Base-by-base conservation (phyloP, 2,797 vertebrate species). In the Peromyscus attwateri region DNA sequence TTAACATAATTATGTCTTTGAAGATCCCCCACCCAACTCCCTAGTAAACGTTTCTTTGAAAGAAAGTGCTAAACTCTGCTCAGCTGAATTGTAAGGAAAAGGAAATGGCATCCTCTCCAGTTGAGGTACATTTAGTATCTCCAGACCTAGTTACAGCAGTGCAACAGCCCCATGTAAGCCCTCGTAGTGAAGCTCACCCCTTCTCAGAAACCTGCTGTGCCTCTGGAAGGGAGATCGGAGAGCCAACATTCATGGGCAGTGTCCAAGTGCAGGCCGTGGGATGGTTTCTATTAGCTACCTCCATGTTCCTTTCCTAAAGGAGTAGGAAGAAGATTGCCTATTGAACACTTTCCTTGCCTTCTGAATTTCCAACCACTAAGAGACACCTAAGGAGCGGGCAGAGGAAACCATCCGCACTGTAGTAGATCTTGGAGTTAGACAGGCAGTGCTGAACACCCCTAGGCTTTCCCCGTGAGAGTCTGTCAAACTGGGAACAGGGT, bases 61-160 rank as follows among this genome's bases (percentile, higher is more conserved):
- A 64, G 27, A 92, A 91, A 49, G 8, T 6, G 21, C 57, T 92
- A 84, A 76, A 34, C 52, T 92, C 62, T 92, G 40, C 75, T 92
- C 46, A 76, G 40, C 12, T 90, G 9, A 91, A 60, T 93, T 64
- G 62, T 92, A 95, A 80, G 27, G 29, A 62, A 91, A 90, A 93
- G 52, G 31, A 80, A 76, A 66, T 29, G n/a, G 55, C 3, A 17
- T 52, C 19, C 77, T 34, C 81, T 79, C 34, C 10, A 23, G 40
- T 52, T 75, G 60, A 21, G 81, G n/a, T 76, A 92, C 82, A 27
- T 77, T 83, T 71, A 84, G 31, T 16, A 82, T 34, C 21, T n/a
- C 23, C 46, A 91, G 6, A 60, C 4, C 70, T 40, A 37, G 14
- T n/a, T 46, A 9, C 6, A 31, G 7, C 12, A 25, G 16, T 40